Evolutionary conservation across 2,113 vertebrate genomes (phyloP).

Genomic region (Dolichotis patagonum): DNA sequence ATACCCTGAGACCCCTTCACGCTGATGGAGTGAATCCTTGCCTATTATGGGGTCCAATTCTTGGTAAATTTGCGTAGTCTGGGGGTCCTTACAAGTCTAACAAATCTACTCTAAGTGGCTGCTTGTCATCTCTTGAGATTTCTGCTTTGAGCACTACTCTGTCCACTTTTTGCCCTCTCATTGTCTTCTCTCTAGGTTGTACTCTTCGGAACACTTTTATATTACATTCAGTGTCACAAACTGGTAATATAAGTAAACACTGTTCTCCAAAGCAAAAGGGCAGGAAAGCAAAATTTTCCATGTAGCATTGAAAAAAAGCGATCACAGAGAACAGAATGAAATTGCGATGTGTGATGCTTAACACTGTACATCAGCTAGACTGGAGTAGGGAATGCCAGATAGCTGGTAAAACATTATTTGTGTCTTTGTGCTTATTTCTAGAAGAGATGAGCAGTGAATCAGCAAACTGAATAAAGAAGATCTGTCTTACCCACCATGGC

Average conservation of each 20-base stretch:
- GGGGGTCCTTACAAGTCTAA: neutral
- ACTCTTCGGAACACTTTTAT: neutral
- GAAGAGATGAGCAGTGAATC: neutral
- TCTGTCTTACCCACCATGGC: neutral
- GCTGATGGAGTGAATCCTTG: neutral
- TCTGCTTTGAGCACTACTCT: neutral
- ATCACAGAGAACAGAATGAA: neutral
- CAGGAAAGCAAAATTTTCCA: neutral
- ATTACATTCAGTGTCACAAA: neutral
- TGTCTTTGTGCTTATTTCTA: neutral
- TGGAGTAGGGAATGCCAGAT: neutral
- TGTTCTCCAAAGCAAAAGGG: neutral
- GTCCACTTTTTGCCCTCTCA: neutral
- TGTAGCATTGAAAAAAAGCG: neutral
- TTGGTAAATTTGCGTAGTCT: neutral
- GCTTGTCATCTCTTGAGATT: neutral
- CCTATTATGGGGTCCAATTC: neutral
- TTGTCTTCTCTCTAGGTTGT: neutral
- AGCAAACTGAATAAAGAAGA: neutral
- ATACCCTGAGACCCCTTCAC: neutral
- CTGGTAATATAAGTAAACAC: neutral
- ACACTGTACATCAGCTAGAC: neutral
- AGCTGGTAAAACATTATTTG: neutral
- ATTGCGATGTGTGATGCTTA: neutral
- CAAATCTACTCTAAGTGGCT: neutral